A percentile compares a stretch with the other conserved stretches of the same genome.
phyloP scores from a whole-genome alignment of 1,140 invertebrate species.

The Aphaenogaster ashmeadi region DNA sequence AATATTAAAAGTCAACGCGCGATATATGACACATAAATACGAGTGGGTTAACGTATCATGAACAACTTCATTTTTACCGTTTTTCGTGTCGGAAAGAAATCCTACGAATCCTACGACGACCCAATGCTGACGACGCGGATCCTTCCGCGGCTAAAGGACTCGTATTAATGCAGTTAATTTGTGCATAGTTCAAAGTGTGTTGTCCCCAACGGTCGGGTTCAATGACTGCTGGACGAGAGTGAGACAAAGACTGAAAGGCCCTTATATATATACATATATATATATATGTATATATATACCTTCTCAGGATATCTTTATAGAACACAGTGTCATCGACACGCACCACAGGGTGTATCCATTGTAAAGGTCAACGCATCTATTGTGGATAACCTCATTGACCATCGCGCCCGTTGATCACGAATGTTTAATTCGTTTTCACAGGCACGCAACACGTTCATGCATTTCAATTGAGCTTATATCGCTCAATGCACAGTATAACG shows the following conservation, averaged over 20 bases:
- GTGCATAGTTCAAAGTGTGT: slow-evolving; percentile 78
- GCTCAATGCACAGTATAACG: neutral
- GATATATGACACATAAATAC: slow-evolving; percentile 4
- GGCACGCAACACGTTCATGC: neutral
- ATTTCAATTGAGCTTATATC: neutral
- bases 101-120: neutral
- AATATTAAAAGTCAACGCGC: neutral
- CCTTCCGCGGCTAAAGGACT: slow-evolving; percentile 62
- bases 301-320: slow-evolving; percentile 80
- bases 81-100: neutral
- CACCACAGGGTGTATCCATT: slow-evolving; percentile 75
- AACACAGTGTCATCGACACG: slow-evolving; percentile 81
- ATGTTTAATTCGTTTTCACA: slow-evolving; percentile 55
- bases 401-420: slow-evolving; percentile 29
- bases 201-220: slow-evolving; percentile 80
- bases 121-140: neutral
- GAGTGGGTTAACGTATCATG: slow-evolving; percentile 3
- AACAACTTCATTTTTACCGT: neutral
- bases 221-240: slow-evolving; percentile 77
- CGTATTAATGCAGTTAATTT: slow-evolving; percentile 61
- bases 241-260: slow-evolving; percentile 71
- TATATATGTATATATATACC: slow-evolving; percentile 32
- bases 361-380: slow-evolving; percentile 83
- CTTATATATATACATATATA: neutral
- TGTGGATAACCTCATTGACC: slow-evolving; percentile 80